Percentiles rank a stretch among this genome's conserved stretches.
Evolutionary conservation across 2,888 invertebrate genomes (phyloP).

Genomic region (Ophion obscuratus): DNA sequence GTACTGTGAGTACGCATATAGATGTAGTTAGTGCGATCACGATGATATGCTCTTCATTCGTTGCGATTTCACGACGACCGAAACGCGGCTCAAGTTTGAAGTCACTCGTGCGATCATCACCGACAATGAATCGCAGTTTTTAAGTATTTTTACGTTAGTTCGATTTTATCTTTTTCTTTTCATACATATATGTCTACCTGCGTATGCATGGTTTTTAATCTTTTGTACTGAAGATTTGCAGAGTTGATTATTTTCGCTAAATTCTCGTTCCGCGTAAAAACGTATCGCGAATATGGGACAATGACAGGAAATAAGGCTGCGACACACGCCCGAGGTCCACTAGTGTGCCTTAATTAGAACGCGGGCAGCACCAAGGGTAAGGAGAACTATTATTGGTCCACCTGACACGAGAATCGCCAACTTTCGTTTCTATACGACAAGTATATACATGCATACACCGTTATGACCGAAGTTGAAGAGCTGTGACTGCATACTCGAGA

Average conservation of each 20-base stretch:
- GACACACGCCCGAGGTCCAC: conserved; percentile 63
- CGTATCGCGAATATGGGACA: conserved; percentile 69
- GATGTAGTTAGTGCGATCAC: conserved; percentile 47
- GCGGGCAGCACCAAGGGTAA: conserved; percentile 70
- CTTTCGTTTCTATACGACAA: conserved; percentile 47
- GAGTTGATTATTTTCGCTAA: conserved; percentile 39
- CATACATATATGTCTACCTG: neutral
- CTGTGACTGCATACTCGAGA: conserved; percentile 12
- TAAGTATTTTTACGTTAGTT: neutral
- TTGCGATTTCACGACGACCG: conserved; percentile 40
- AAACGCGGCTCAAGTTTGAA: conserved; percentile 35
- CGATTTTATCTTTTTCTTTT: conserved; percentile 1
- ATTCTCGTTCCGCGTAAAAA: conserved; percentile 48
- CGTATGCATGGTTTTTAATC: neutral
- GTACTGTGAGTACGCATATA: conserved; percentile 66
- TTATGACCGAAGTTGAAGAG: conserved; percentile 32
- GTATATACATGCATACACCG: conserved; percentile 10
- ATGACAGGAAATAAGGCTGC: conserved; percentile 69
- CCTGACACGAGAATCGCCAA: conserved; percentile 60
- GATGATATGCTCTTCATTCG: conserved; percentile 40
- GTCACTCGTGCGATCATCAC: conserved; percentile 61
- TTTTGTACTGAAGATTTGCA: conserved; percentile 25
- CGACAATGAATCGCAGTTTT: conserved; percentile 14
- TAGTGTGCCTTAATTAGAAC: conserved; percentile 76
- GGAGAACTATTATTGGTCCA: conserved; percentile 72